phyloP scores from a whole-genome alignment of 2,888 invertebrate species.

The Amaurobius ferox region DNA sequence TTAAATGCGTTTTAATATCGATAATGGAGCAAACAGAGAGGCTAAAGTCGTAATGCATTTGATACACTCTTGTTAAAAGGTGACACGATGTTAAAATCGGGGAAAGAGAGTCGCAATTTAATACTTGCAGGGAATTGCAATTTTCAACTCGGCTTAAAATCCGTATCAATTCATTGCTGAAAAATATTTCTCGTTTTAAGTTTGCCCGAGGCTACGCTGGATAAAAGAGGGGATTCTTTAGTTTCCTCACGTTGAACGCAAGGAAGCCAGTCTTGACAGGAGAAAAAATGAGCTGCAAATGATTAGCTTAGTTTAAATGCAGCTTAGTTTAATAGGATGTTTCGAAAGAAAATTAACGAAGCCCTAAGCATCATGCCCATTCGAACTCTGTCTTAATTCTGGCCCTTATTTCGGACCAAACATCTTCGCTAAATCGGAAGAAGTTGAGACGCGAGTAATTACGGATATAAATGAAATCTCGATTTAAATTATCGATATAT shows the following conservation, averaged over 20 bases:
- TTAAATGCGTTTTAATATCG: constrained; percentile 37
- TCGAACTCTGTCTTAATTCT: constrained; percentile 6
- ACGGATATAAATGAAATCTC: constrained; percentile 54
- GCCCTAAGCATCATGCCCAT: constrained; percentile 33
- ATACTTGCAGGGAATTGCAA: constrained; percentile 11
- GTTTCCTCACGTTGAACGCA: constrained; percentile 7
- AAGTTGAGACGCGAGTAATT: constrained; percentile 31
- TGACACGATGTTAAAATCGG: background rate
- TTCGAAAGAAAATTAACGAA: constrained; percentile 62
- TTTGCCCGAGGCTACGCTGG: constrained; percentile 32
- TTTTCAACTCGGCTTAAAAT: constrained; percentile 19
- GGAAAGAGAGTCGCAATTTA: background rate
- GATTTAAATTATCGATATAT: constrained; percentile 61
- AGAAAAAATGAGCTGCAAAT: constrained; percentile 30
- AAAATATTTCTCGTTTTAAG: constrained; percentile 22
- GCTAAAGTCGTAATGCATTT: background rate
- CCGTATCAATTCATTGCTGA: constrained; percentile 26
- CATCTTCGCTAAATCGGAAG: background rate
- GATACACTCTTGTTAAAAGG: background rate
- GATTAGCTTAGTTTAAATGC: constrained; percentile 62
- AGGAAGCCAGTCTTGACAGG: constrained; percentile 11
- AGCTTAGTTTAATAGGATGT: constrained; percentile 49
- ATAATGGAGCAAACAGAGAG: constrained; percentile 3
- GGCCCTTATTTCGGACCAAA: constrained; percentile 32
- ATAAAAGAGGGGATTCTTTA: constrained; percentile 27